Conservation (phyloP, 2,888 invertebrate species). For the Dendrolimus houi region DNA sequence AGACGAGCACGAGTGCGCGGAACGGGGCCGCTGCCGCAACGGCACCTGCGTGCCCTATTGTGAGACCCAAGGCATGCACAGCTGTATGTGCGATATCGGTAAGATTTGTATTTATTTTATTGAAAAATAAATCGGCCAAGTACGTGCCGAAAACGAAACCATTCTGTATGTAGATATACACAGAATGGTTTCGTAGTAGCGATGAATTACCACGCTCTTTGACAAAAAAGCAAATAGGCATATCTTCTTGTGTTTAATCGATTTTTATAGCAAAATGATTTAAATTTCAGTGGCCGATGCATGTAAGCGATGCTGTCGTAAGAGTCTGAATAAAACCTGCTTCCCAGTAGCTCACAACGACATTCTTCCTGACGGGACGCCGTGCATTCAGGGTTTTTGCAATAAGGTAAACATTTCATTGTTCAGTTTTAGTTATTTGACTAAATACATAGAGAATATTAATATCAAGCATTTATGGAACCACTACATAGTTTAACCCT, state of each 20-base stretch:
- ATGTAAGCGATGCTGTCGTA: constrained; percentile 95
- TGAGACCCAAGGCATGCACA: constrained; percentile 93
- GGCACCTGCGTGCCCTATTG: constrained; percentile 97
- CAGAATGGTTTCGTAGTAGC: too few species aligned
- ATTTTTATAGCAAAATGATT: constrained; percentile 12
- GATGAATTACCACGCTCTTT: too few species aligned
- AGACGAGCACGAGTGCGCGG: constrained; percentile 92
- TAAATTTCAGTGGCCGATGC: constrained; percentile 87
- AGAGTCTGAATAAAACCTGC: constrained; percentile 93
- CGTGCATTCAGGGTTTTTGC: constrained; percentile 97
- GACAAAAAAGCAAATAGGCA: too few species aligned
- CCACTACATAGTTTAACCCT: too few species aligned
- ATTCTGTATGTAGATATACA: too few species aligned
- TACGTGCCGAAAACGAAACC: too few species aligned
- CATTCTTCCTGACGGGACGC: constrained; percentile 93
- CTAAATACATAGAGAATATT: neutral
- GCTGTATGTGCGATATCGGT: constrained; percentile 98
- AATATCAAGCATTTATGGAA: too few species aligned
- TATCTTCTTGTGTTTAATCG: too few species aligned
- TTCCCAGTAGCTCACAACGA: constrained; percentile 92
- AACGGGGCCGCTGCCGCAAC: constrained; percentile 91
- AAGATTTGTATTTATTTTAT: constrained; percentile 8
- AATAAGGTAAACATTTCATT: constrained; percentile 80
- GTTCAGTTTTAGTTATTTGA: neutral
- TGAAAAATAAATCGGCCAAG: too few species aligned